Evolutionary conservation across 2,888 invertebrate genomes (phyloP), one percentile per base, ranked within the genome.

Genomic region (Tetrapedia diversipes): DNA sequence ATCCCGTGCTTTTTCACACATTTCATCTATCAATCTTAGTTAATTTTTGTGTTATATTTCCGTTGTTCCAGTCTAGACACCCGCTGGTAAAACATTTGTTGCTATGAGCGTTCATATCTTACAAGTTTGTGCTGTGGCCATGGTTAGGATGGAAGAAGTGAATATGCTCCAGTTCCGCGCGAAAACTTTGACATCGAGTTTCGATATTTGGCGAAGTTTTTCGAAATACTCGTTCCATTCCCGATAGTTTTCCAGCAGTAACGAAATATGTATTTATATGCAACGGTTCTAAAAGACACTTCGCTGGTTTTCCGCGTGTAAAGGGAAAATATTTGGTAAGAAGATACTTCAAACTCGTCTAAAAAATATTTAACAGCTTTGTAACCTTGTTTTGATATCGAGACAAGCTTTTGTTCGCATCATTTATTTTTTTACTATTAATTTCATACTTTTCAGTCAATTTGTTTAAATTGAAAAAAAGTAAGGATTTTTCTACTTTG

Each of bases 201-300:
- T 29, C 54, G 43, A 60, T 65, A 61, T 77, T 67, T 54, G 59
- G 34, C n/a, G 7, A 60, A 53, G 41, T 60, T 74, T 65, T 47
- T 22, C 16, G 19, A 65, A 68, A 54, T 65, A 32, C 16, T 37
- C 43, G 37, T n/a, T 49, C 49, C 47, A 24, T 27, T 39, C n/a
- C 0, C 47, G 37, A 37, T 24, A 57, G 22, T 45, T 63, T n/a
- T 24, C 39, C 11, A 32, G 56, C 45, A 16, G 41, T n/a, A 43
- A 61, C 39, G n/a, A 51, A 45, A 66, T 71, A 61, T 54, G n/a
- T n/a, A n/a, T 61, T 54, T 47, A 29, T 29, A 22, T 37, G 22
- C 0, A 14, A 11, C 19, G 19, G 6, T 27, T 8, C 45, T 22
- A 29, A 22, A 54, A 24, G 34, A 39, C 47, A 39, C 22, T 32